Evolutionary conservation across 2,888 invertebrate genomes (phyloP), one percentile per base, ranked within the genome.

Genomic region (Eumerus sabulonum): DNA sequence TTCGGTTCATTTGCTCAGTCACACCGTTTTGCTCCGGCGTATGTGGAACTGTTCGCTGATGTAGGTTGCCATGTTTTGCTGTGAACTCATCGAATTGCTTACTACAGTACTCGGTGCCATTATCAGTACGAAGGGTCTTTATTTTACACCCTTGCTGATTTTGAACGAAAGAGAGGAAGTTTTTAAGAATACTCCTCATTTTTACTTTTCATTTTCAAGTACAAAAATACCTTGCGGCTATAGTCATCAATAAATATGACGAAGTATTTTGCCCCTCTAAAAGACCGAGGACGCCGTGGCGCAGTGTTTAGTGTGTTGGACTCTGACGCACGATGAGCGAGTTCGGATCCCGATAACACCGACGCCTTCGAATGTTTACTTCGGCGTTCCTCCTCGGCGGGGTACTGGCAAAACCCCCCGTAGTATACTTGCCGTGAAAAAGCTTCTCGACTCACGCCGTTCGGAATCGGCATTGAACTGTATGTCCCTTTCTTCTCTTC

Each of bases 31-130:
- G 27, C 7, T 27, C 3, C 7, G 27, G 27, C 1, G 74, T 70
- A 19, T 76, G 67, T 9, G 45, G n/a, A n/a, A n/a, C 57, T 9
- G 76, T 71, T 18, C 38, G 63, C 53, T 81, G 54, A 45, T 73
- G 67, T 19, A 63, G 7, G 51, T 68, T 76, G 1, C 76, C 81
- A 13, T 44, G 42, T 11, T 56, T 11, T 35, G 57, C 19, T 36
- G 16, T 56, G 36, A 54, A 63, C 14, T 27, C 36, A 13, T 56
- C 56, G 18, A 72, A 72, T 57, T 63, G 42, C 0, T 51, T 56
- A 17, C 54, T 72, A 12, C 50, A 59, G 42, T 48, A 72, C 45
- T 63, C 63, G 11, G 18, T 56, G 63, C 71, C 63, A 35, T 63
- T 71, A 27, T 71, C 70, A 1, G 44, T 57, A 13, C 35, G 27